A percentile compares a stretch with the other conserved stretches of the same genome.
phyloP scores from a whole-genome alignment of 2,797 vertebrate species.

The Tokudaia tokunoshimensis region DNA sequence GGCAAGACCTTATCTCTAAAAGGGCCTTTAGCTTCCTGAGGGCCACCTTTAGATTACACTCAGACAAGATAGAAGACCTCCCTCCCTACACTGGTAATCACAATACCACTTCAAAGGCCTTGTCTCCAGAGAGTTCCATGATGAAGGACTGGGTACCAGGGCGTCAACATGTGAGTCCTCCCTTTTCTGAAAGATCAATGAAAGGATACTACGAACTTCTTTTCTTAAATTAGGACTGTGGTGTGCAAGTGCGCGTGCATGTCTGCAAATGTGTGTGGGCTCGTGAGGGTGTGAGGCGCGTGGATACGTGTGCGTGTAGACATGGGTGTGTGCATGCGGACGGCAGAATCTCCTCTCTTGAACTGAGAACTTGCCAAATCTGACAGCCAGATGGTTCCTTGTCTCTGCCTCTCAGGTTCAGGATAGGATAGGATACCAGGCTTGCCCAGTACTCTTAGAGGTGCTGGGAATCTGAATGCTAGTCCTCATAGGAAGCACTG shows the following conservation, averaged over 20 bases:
- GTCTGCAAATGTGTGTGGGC: background rate
- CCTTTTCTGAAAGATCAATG: background rate
- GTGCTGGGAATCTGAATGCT: background rate
- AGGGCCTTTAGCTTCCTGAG: background rate
- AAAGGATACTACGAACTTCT: conserved; percentile 29
- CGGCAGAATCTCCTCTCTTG: background rate
- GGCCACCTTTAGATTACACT: background rate
- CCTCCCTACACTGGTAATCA: background rate
- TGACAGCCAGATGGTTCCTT: too few species aligned
- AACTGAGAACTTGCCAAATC: background rate
- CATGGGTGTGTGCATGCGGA: background rate
- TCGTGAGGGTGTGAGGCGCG: background rate
- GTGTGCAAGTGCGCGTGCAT: background rate
- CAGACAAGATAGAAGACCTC: background rate
- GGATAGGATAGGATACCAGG: fast-evolving
- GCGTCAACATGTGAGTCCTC: background rate
- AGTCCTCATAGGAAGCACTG: background rate
- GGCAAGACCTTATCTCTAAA: background rate
- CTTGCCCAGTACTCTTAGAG: background rate
- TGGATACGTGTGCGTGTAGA: too few species aligned
- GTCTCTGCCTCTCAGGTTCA: background rate
- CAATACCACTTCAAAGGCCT: background rate
- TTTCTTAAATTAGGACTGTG: background rate
- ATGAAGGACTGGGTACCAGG: background rate
- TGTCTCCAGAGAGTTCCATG: background rate